Evolutionary conservation across 1,140 invertebrate genomes (phyloP), one percentile per base, ranked within the genome.

Genomic region (Aphis gossypii): DNA sequence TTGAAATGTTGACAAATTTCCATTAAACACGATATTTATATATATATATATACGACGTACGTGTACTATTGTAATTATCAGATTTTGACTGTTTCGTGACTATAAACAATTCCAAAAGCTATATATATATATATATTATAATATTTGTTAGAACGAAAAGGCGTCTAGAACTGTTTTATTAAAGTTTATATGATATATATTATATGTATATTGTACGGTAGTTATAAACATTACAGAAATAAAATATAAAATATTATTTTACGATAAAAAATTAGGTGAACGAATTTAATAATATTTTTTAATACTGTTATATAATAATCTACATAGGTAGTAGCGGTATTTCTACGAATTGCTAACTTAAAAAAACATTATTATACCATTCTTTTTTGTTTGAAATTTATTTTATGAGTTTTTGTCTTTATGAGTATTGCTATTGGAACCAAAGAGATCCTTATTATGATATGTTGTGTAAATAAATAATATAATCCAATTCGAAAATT

Each of bases 21-120:
- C 86, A 87, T 87, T n/a, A 87, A 87, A 87, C 86, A 87, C 86
- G 86, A 87, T 87, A 44, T 87, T 87, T 48, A 87, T 68, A 41
- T 35, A 35, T 35, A 41, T 41, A 41, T 41, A 41, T 41, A 86
- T 87, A 21, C 46, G 25, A 44, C 0, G 83, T 87, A 87, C 86
- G 35, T 48, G 44, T 87, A 87, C 46, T 18, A 48, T n/a, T 87
- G 44, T 87, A 87, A 48, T 87, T 87, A 48, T 48, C 86, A 87
- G 86, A 87, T 87, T 48, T 87, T 1, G 44, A 87, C 86, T 87
- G 30, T 87, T 48, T 87, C 86, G 86, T 87, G 86, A 87, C 86
- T 87, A 30, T 44, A 5, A 48, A 30, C 30, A 87, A 87, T 87
- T 87, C 18, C 86, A 6, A 48, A 48, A 48, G 44, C 35, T 87